These are phyloP conservation scores for Anabacerthia variegaticeps DNA, from an alignment of 2,797 vertebrate species.

Conservation along the genomic window DNA sequence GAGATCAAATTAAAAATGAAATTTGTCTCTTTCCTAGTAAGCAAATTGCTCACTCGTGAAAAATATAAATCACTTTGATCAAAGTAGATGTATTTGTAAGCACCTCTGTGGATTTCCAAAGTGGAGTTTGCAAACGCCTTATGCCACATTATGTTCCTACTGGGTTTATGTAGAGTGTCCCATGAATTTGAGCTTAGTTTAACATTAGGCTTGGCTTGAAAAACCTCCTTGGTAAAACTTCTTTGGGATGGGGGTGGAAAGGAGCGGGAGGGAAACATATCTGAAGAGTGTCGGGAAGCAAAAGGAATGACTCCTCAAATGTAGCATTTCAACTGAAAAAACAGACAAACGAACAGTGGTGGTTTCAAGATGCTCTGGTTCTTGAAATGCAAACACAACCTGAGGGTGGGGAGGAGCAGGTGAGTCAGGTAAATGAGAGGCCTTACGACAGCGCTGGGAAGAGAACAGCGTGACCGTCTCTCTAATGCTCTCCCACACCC, in stretches of 20 bases:
- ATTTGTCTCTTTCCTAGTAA: conserved; percentile 48
- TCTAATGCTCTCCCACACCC: not conserved
- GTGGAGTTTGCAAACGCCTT: not conserved
- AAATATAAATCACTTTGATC: conserved; percentile 29
- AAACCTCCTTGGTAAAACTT: not conserved
- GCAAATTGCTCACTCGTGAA: conserved; percentile 49
- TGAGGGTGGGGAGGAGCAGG: not conserved
- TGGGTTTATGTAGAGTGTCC: not conserved
- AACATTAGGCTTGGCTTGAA: not conserved
- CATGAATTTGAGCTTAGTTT: not conserved
- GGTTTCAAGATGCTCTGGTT: not conserved
- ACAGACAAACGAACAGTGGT: not conserved
- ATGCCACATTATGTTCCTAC: not conserved
- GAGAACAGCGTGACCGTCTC: accelerated
- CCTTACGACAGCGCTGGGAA: not conserved
- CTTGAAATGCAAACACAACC: not conserved
- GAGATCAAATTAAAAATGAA: conserved; percentile 54
- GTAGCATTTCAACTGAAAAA: not conserved
- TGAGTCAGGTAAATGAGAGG: not conserved
- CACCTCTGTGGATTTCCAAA: not conserved
- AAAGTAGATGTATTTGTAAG: not conserved
- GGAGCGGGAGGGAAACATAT: not conserved
- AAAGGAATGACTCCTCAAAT: not conserved
- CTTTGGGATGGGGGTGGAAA: not conserved
- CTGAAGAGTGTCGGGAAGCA: not conserved